Evolutionary conservation across 2,888 invertebrate genomes (phyloP).

Genomic region (Myathropa florea): DNA sequence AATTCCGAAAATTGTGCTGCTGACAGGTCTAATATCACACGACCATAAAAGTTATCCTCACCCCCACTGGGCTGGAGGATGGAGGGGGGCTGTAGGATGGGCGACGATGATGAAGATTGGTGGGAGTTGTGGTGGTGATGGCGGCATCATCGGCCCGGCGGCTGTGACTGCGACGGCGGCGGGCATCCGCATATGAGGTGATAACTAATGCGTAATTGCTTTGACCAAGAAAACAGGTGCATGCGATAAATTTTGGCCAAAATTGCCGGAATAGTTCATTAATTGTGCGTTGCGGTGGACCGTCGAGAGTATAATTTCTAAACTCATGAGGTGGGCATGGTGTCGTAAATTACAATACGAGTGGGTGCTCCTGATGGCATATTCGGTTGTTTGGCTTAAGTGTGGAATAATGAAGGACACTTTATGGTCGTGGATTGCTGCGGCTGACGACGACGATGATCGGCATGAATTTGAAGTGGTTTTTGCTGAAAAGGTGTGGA

Average conservation of each 20-base stretch:
- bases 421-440: constrained; percentile 21
- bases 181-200: constrained; percentile 57
- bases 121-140: not conserved
- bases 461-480: not conserved
- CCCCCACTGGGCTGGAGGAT: not conserved
- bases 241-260: constrained; percentile 68
- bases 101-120: not conserved
- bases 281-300: constrained; percentile 68
- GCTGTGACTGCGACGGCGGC: not conserved
- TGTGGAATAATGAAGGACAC: constrained; percentile 49
- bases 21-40: constrained; percentile 69
- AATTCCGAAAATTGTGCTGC: constrained; percentile 67
- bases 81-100: not conserved
- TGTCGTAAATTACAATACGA: constrained; percentile 62
- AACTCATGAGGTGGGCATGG: constrained; percentile 61
- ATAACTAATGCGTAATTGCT: constrained; percentile 70
- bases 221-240: constrained; percentile 71
- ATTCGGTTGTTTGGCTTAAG: constrained; percentile 19
- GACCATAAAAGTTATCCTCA: constrained; percentile 66
- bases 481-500: not conserved
- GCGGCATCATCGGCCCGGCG: not conserved
- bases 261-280: constrained; percentile 70
- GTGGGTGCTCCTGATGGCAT: constrained; percentile 46
- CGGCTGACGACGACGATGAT: not conserved
- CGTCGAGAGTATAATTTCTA: constrained; percentile 54